These are phyloP conservation scores for Drosophila hamatofila DNA, from an alignment of 2,888 invertebrate species.

Conservation along the genomic window DNA sequence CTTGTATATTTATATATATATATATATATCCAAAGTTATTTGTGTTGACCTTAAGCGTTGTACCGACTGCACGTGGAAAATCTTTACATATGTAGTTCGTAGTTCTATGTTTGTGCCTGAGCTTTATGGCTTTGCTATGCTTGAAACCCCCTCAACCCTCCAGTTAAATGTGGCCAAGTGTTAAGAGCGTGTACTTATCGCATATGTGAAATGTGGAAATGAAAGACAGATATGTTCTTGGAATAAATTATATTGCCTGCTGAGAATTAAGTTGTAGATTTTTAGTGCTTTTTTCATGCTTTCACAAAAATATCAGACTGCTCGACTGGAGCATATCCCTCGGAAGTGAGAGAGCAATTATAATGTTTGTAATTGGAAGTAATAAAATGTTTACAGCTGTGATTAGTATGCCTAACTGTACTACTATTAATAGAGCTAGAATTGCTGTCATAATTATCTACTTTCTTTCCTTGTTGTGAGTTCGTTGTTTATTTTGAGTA, in stretches of 20 bases:
- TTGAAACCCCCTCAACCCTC: conserved; percentile 1
- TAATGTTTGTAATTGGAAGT: conserved; percentile 2
- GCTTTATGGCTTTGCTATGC: conserved; percentile 35
- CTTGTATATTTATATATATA: conserved; percentile 14
- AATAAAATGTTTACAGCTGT: not conserved
- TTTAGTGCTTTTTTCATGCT: conserved; percentile 19
- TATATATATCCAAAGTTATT: conserved; percentile 49
- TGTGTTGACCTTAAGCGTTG: conserved; percentile 58
- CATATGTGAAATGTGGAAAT: conserved; percentile 11
- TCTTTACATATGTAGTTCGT: conserved; percentile 33
- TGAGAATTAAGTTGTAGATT: conserved; percentile 8
- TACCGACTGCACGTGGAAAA: conserved; percentile 52
- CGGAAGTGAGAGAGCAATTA: not conserved
- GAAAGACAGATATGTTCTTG: conserved; percentile 4
- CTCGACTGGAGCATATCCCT: not conserved
- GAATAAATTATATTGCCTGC: conserved; percentile 10
- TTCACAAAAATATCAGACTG: conserved; percentile 6
- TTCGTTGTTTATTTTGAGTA: not conserved
- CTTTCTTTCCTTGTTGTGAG: not conserved
- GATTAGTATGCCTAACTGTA: not conserved
- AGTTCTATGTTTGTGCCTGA: conserved; percentile 12
- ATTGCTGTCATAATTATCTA: not conserved
- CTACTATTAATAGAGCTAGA: not conserved
- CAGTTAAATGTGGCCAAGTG: conserved; percentile 14
- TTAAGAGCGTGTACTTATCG: conserved; percentile 14